A percentile compares a stretch with the other conserved stretches of the same genome.
These are phyloP conservation scores for Drosophila leontia DNA, from an alignment of 1,140 invertebrate species.

Conservation along the genomic window DNA sequence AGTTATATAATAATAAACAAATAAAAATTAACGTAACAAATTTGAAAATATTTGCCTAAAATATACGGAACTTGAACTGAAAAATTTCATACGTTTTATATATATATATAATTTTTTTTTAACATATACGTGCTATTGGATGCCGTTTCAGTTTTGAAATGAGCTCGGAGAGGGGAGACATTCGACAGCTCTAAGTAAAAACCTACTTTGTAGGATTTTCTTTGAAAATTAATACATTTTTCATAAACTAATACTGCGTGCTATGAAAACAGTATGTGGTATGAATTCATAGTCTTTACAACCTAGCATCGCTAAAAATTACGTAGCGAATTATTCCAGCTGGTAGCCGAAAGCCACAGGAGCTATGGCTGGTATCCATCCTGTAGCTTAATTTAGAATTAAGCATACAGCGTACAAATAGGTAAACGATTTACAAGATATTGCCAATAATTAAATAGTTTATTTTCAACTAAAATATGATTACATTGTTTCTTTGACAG, in stretches of 20 bases:
- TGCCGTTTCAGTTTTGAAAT: not conserved
- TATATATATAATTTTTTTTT: not conserved
- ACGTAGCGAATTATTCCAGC: no score
- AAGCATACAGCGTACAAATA: no score
- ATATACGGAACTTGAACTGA: not conserved
- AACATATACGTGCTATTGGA: not conserved
- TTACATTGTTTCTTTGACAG: no score
- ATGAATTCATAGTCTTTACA: no score
- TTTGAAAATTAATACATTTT: not conserved
- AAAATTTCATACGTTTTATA: not conserved
- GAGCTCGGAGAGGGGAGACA: not conserved
- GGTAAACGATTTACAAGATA: not conserved
- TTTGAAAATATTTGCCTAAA: not conserved
- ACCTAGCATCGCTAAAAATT: no score
- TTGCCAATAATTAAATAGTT: no score
- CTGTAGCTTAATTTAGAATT: no score
- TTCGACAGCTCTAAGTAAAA: not conserved
- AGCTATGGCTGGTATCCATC: no score
- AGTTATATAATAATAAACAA: not conserved
- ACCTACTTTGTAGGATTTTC: not conserved
- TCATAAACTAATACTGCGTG: not conserved
- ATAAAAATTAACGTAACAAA: not conserved
- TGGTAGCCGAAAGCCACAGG: no score
- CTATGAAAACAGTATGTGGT: no score
- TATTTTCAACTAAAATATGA: no score